These are phyloP conservation scores for Rhadinocentrus ornatus DNA, from an alignment of 2,797 vertebrate species.

Conservation along the genomic window DNA sequence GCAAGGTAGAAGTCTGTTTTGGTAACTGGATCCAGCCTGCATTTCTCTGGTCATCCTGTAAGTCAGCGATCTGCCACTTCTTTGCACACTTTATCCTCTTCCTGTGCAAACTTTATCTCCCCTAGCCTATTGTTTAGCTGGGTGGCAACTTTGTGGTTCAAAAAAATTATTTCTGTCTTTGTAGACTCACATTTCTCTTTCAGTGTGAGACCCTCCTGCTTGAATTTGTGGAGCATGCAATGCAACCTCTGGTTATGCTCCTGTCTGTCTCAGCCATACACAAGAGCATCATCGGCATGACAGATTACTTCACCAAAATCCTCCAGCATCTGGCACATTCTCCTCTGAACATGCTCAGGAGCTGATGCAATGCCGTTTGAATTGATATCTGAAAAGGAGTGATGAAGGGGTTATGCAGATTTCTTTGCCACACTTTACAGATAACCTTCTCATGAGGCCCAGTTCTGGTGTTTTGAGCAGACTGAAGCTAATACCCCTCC, in stretches of 20 bases:
- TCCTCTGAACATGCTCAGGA: slow-evolving; percentile 36
- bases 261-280: slow-evolving; percentile 16
- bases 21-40: background rate
- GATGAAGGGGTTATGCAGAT: no score
- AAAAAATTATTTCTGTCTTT: background rate
- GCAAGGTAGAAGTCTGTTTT: background rate
- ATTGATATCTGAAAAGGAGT: slow-evolving; percentile 25
- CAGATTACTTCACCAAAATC: slow-evolving; percentile 13
- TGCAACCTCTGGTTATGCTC: slow-evolving; percentile 37
- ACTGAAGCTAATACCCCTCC: no score
- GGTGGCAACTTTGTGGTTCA: background rate
- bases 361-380: slow-evolving; percentile 24
- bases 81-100: slow-evolving; percentile 7
- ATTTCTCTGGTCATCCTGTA: slow-evolving; percentile 3
- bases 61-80: background rate
- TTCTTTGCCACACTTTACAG: no score
- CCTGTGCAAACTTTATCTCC: slow-evolving; percentile 26
- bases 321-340: slow-evolving; percentile 39
- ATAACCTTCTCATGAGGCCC: no score
- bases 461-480: no score
- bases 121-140: slow-evolving; percentile 23
- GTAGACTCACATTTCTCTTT: background rate
- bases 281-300: slow-evolving; percentile 34
- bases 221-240: slow-evolving; percentile 7
- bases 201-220: slow-evolving; percentile 17